Evolutionary conservation across 1,140 invertebrate genomes (phyloP).

Genomic region (Trachymyrmex septentrionalis): DNA sequence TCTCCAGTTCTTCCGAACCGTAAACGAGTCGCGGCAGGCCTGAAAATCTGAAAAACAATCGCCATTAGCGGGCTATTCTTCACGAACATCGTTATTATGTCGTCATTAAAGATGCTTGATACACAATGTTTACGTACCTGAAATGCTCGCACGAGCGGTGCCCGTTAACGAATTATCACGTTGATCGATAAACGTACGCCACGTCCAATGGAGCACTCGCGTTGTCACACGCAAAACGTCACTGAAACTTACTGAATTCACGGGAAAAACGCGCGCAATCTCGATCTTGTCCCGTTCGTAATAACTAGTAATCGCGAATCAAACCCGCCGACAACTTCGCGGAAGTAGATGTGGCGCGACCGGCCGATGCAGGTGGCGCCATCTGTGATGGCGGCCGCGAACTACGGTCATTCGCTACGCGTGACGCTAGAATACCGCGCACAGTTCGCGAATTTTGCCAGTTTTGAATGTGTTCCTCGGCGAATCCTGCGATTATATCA

Average conservation of each 20-base stretch:
- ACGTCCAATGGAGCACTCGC: too few species aligned
- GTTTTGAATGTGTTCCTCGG: too few species aligned
- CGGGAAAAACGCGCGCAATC: background rate
- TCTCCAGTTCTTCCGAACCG: too few species aligned
- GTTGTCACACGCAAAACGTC: background rate
- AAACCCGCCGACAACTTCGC: constrained; percentile 13
- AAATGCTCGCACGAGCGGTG: too few species aligned
- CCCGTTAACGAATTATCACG: background rate
- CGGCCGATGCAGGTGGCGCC: constrained; percentile 9
- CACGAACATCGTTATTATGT: too few species aligned
- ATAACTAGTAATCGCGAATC: background rate
- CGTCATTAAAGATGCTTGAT: too few species aligned
- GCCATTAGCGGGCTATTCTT: too few species aligned
- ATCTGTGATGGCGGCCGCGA: background rate
- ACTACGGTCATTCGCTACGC: background rate
- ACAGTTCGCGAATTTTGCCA: background rate
- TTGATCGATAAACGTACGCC: background rate
- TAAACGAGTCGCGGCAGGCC: too few species aligned
- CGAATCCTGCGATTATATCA: too few species aligned
- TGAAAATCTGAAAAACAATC: too few species aligned
- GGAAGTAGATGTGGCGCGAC: background rate
- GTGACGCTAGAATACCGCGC: background rate
- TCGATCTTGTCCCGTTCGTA: background rate
- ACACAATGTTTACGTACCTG: too few species aligned
- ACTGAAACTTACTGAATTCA: background rate